Evolutionary conservation across 2,113 vertebrate genomes (phyloP), one percentile per base, ranked within the genome.

Genomic region (Atrichornis clamosus): DNA sequence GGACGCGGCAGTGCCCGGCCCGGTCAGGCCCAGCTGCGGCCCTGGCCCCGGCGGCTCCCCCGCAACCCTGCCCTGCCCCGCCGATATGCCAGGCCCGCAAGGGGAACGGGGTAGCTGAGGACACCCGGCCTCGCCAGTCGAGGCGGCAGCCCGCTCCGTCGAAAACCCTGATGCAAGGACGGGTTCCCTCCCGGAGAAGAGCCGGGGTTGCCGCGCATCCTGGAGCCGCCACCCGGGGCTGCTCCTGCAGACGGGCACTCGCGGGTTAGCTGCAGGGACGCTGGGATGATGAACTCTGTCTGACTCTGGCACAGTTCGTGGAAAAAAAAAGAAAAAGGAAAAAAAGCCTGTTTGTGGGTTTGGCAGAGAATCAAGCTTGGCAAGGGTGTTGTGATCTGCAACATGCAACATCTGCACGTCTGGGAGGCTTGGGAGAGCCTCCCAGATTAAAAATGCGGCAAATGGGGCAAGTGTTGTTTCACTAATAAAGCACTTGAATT

Each of bases 61-160:
- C 13, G 33, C 22, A 10, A 2, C 19, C 56, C 35, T 15, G 65
- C 5, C 37, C 44, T 10, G 12, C 2, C 32, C 23, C 33, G 11
- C 19, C 3, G 30, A 4, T 11, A 12, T 5, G 33, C 20, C 33
- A 15, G 20, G 22, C 1, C 2, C 20, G 10, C 21, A 9, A 5
- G 2, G 46, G 24, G 24, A 27, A 23, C 5, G 1, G 35, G 26
- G 19, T 1, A 13, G 27, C 46, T 15, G 56, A 46, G 59, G 15
- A 9, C 7, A 27, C 3, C 9, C 23, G 17, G 30, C 6, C 11
- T 42, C 12, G 15, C 9, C 35, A 2, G 37, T 2, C 16, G 15
- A 39, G 23, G 23, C 3, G 21, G 24, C 28, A 24, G 1, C 16
- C 15, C 17, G 30, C 22, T 39, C 26, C 14, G 10, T 13, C 7